These are phyloP conservation scores for Mycalesis mineus DNA, from an alignment of 2,888 invertebrate species.

Conservation along the genomic window DNA sequence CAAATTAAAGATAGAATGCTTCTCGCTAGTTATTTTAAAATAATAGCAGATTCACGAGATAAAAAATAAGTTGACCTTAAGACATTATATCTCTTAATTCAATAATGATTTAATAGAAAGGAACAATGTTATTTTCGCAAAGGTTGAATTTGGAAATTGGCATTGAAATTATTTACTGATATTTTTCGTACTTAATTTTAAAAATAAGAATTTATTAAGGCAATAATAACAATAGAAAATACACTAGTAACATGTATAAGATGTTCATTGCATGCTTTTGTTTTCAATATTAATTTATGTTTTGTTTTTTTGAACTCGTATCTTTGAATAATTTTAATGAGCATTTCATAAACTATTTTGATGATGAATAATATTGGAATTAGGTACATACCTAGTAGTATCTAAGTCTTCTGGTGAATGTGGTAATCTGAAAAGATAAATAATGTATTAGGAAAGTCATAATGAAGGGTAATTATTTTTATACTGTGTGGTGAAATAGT, in stretches of 20 bases:
- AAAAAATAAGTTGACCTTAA: background rate
- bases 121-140: background rate
- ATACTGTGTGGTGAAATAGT: too few relatives aligned
- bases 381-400: background rate
- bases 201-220: too few relatives aligned
- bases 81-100: background rate
- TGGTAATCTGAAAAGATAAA: slow-evolving; percentile 3
- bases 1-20: too few relatives aligned
- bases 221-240: too few relatives aligned
- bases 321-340: too few relatives aligned
- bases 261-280: too few relatives aligned
- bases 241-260: too few relatives aligned
- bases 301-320: too few relatives aligned
- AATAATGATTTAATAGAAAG: background rate
- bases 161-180: background rate
- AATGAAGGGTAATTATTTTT: too few relatives aligned
- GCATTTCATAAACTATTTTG: too few relatives aligned
- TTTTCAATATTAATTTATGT: too few relatives aligned
- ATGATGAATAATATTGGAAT: background rate
- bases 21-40: background rate
- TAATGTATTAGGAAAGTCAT: too few relatives aligned
- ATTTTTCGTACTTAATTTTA: background rate
- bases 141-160: background rate
- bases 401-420: background rate
- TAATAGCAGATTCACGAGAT: background rate